phyloP scores from a whole-genome alignment of 1,140 invertebrate genomes.

The Aphaenogaster floridana region DNA sequence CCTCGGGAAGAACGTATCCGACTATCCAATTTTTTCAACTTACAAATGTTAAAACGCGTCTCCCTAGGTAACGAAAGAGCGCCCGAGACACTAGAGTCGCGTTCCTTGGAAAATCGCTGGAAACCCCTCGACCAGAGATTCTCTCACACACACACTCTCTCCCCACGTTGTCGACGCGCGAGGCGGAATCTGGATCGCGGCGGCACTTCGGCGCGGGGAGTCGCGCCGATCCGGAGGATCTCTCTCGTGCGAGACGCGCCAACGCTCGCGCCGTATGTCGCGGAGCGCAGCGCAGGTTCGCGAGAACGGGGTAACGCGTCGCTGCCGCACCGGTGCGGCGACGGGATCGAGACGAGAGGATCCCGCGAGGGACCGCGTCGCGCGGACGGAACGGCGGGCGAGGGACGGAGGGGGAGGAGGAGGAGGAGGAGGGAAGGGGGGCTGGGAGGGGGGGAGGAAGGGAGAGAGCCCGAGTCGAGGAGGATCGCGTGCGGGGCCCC shows the following conservation, averaged over 20 bases:
- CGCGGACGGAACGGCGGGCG: too few species aligned
- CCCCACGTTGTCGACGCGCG: neutral
- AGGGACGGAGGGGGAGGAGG: too few species aligned
- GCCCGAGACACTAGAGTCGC: too few species aligned
- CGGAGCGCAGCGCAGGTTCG: neutral
- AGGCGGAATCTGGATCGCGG: neutral
- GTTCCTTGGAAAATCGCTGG: too few species aligned
- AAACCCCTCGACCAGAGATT: too few species aligned
- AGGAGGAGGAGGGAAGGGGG: too few species aligned
- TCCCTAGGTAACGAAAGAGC: neutral
- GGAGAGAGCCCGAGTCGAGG: neutral
- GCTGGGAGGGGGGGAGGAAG: too few species aligned
- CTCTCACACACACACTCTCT: too few species aligned
- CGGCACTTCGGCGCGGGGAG: too few species aligned
- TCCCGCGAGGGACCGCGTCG: neutral
- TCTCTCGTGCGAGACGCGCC: too few species aligned
- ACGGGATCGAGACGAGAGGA: neutral
- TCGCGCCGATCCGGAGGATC: too few species aligned
- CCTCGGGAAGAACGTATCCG: neutral
- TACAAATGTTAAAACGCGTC: neutral
- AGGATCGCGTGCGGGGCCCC: neutral
- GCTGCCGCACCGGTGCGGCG: neutral
- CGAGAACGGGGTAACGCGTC: neutral
- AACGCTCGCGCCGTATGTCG: neutral
- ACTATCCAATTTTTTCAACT: neutral